Conservation (phyloP, 2,888 invertebrate genomes). For the Hanleya hanleyi region DNA sequence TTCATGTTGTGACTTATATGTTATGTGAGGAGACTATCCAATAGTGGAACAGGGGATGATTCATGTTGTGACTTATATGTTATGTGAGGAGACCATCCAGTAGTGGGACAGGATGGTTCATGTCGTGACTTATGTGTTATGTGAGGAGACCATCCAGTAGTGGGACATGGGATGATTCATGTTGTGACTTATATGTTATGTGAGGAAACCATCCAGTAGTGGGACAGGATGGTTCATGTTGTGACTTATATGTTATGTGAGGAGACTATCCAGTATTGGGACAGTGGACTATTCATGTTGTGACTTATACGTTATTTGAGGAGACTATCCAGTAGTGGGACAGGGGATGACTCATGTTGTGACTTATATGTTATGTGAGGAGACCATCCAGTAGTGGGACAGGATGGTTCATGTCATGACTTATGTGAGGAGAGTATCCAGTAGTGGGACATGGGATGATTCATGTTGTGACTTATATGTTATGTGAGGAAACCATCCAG, state of each 20-base stretch:
- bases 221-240: neutral
- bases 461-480: slow-evolving; percentile 83
- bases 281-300: slow-evolving; percentile 91
- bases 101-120: no score
- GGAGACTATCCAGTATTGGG: slow-evolving; percentile 96
- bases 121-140: no score
- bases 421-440: no score
- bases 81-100: no score
- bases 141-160: no score
- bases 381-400: neutral
- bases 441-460: neutral
- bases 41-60: no score
- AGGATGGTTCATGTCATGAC: neutral
- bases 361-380: slow-evolving; percentile 86
- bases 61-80: no score
- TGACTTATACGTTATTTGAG: slow-evolving; percentile 96
- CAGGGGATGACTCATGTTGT: slow-evolving; percentile 93
- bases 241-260: slow-evolving; percentile 94
- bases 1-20: slow-evolving; percentile 78
- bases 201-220: neutral
- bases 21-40: neutral
- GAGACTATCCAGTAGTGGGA: slow-evolving; percentile 97
- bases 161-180: no score
- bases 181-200: no score
- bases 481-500: slow-evolving; percentile 77